Conservation (phyloP, 2,113 vertebrate species). For the Lepus timidus region DNA sequence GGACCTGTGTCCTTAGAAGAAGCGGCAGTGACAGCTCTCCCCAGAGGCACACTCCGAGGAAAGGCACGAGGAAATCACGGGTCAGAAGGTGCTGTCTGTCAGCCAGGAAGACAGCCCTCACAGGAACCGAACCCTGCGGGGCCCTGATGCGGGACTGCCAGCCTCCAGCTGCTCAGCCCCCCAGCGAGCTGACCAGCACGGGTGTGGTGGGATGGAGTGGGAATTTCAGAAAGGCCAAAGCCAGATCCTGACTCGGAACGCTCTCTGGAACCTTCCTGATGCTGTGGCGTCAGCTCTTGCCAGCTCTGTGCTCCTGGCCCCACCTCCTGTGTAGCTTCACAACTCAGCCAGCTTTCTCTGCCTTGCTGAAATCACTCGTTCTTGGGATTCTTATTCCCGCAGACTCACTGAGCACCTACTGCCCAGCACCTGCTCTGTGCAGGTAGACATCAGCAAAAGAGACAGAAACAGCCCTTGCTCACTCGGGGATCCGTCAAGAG, state of each 20-base stretch:
- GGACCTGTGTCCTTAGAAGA: not conserved
- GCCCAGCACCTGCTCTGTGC: fast-evolving
- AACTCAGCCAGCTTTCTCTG: fast-evolving
- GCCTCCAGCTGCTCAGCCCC: not conserved
- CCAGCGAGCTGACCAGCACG: fast-evolving
- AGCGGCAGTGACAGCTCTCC: not conserved
- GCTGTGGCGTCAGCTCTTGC: fast-evolving
- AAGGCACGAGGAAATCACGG: fast-evolving
- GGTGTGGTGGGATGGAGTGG: fast-evolving
- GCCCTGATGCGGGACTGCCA: not conserved
- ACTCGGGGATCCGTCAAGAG: fast-evolving
- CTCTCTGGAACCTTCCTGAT: fast-evolving
- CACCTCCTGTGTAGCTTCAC: fast-evolving
- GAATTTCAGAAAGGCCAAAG: not conserved
- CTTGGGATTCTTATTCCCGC: not conserved
- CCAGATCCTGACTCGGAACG: not conserved
- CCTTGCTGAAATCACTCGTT: not conserved
- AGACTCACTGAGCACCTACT: not conserved
- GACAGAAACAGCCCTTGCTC: not conserved
- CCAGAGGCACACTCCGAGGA: fast-evolving
- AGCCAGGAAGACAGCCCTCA: not conserved
- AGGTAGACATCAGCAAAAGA: too few relatives aligned
- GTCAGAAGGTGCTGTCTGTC: not conserved
- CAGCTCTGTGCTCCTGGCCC: fast-evolving
- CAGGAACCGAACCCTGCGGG: fast-evolving